These are phyloP conservation scores for Iphiclides podalirius DNA, from an alignment of 2,888 invertebrate genomes.

Conservation along the genomic window DNA sequence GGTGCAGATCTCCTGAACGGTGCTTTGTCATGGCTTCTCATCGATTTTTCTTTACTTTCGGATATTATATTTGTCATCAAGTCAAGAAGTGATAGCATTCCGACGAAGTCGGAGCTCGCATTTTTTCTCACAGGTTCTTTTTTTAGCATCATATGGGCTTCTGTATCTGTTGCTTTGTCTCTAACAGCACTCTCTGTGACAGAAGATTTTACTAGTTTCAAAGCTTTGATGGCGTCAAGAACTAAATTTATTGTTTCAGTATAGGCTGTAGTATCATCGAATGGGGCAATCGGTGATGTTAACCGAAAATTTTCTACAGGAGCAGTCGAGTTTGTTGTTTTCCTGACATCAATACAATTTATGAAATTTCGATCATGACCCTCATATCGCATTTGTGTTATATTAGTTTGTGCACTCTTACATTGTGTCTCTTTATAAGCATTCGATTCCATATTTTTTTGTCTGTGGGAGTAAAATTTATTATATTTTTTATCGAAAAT, in stretches of 20 bases:
- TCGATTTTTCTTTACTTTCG: not conserved
- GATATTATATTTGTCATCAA: slow-evolving; percentile 4
- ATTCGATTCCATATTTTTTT: too few species aligned
- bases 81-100: slow-evolving; percentile 1
- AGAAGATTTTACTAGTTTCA: not conserved
- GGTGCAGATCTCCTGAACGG: not conserved
- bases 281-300: not conserved
- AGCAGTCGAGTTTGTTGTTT: not conserved
- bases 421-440: too few species aligned
- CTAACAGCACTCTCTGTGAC: not conserved
- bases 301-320: not conserved
- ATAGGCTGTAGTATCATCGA: not conserved
- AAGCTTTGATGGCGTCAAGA: not conserved
- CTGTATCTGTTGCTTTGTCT: not conserved
- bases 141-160: not conserved
- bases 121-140: not conserved
- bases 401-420: too few species aligned
- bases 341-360: not conserved
- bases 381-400: too few species aligned
- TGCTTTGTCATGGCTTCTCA: too few species aligned
- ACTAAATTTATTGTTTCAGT: not conserved
- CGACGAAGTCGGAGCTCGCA: not conserved
- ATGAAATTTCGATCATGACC: too few species aligned
- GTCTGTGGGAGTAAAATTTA: too few species aligned
- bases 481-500: too few species aligned